These are phyloP conservation scores for Zaprionus lachaisei DNA, from an alignment of 1,140 invertebrate genomes.

Conservation along the genomic window DNA sequence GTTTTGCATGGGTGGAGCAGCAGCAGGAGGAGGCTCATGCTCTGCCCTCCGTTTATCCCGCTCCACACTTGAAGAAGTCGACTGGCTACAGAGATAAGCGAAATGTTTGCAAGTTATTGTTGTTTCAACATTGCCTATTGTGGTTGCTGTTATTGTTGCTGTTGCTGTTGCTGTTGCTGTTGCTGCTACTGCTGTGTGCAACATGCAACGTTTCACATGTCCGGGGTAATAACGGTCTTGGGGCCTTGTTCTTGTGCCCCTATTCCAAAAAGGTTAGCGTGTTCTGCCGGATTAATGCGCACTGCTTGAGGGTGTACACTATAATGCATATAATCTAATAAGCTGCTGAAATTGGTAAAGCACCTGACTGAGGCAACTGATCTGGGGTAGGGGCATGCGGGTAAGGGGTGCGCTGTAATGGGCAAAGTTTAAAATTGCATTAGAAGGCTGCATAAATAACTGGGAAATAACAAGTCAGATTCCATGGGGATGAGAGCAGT, in stretches of 20 bases:
- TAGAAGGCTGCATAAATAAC: constrained; percentile 69
- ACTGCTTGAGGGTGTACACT: constrained; percentile 65
- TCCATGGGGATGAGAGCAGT: constrained; percentile 21
- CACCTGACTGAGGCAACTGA: constrained; percentile 20
- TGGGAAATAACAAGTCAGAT: constrained; percentile 46
- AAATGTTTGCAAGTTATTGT: constrained; percentile 58
- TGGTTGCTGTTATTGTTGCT: constrained; percentile 37
- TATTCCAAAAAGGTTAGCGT: constrained; percentile 35
- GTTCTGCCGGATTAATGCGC: constrained; percentile 69
- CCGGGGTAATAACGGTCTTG: constrained; percentile 53
- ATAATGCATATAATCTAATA: constrained; percentile 81
- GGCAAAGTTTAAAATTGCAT: constrained; percentile 68
- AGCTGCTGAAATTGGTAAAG: constrained; percentile 61
- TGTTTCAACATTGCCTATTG: constrained; percentile 42
- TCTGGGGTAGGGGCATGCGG: neutral
- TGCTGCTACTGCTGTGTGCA: constrained; percentile 46
- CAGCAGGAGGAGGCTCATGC: neutral
- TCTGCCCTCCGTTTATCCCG: neutral
- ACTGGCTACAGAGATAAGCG: constrained; percentile 70
- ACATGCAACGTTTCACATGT: constrained; percentile 78
- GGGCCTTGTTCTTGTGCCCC: constrained; percentile 12
- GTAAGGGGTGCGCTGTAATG: constrained; percentile 28
- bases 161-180: constrained; percentile 15
- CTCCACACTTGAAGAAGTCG: constrained; percentile 50
- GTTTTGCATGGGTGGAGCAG: constrained; percentile 53